phyloP scores from a whole-genome alignment of 2,113 vertebrate genomes.

The Mormyrus iriodes region DNA sequence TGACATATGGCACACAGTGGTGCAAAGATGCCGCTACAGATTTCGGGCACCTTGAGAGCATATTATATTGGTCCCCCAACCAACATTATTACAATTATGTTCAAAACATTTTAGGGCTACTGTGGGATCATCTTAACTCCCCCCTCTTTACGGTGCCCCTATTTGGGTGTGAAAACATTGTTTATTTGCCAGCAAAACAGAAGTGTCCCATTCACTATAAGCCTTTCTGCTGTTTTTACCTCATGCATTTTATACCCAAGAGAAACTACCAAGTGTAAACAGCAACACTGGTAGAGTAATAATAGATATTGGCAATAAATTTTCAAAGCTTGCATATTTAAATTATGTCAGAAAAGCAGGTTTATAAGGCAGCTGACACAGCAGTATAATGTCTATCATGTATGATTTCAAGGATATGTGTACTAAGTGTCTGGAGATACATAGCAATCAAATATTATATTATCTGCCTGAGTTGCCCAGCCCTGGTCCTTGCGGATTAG shows the following conservation, averaged over 20 bases:
- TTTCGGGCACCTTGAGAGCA: not conserved
- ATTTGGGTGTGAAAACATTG: not conserved
- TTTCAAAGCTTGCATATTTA: not conserved
- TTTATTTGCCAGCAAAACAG: not conserved
- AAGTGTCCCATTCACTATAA: not conserved
- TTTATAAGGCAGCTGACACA: not conserved
- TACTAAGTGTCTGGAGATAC: not conserved
- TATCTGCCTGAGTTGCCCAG: not conserved
- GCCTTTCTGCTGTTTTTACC: not conserved
- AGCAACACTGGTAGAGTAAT: not conserved
- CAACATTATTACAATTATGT: not conserved
- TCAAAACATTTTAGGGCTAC: not conserved
- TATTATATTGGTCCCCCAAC: not conserved
- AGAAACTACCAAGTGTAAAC: not conserved
- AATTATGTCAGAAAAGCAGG: not conserved
- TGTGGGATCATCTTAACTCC: not conserved
- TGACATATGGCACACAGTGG: not conserved
- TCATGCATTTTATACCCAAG: not conserved
- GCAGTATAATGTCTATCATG: not conserved
- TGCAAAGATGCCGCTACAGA: not conserved
- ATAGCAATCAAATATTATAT: not conserved
- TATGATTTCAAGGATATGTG: not conserved
- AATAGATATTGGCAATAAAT: not conserved
- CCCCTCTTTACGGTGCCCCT: not conserved
- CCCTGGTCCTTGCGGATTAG: not conserved